phyloP scores from a whole-genome alignment of 1,140 invertebrate genomes.

The Nasonia giraulti region DNA sequence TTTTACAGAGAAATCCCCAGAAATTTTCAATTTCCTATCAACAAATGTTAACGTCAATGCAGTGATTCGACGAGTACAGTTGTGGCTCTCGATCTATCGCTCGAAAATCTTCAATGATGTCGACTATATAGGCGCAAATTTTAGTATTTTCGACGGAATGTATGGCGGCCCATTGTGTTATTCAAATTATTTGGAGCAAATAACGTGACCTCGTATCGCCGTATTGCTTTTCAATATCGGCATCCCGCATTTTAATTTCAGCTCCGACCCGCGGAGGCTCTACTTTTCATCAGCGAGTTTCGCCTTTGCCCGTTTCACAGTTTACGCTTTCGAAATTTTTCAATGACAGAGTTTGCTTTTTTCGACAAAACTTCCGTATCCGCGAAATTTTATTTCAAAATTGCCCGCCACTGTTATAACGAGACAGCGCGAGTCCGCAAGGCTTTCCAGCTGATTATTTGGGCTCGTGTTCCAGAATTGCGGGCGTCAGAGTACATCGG shows the following conservation, averaged over 20 bases:
- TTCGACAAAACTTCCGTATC: too few species aligned
- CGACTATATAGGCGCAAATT: too few species aligned
- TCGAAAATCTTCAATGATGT: neutral
- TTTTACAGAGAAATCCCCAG: too few species aligned
- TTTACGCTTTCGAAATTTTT: neutral
- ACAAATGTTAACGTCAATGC: too few species aligned
- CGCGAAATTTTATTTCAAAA: neutral
- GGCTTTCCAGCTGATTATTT: neutral
- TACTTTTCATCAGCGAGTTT: neutral
- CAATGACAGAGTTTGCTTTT: too few species aligned
- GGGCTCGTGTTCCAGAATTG: neutral
- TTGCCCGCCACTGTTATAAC: neutral
- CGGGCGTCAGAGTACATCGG: neutral
- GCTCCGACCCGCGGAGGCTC: neutral
- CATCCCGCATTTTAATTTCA: slow-evolving; percentile 7
- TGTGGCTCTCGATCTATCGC: too few species aligned
- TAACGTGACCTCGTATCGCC: neutral
- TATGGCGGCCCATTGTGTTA: neutral
- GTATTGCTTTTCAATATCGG: slow-evolving; percentile 27
- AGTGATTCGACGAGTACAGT: too few species aligned
- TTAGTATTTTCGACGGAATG: neutral
- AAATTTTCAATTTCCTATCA: too few species aligned
- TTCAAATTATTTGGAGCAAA: neutral
- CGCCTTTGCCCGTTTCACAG: neutral
- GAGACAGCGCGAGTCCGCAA: neutral